Percentiles rank a stretch among this genome's conserved stretches.
phyloP scores from a whole-genome alignment of 2,113 vertebrate species.

The Calypte anna region DNA sequence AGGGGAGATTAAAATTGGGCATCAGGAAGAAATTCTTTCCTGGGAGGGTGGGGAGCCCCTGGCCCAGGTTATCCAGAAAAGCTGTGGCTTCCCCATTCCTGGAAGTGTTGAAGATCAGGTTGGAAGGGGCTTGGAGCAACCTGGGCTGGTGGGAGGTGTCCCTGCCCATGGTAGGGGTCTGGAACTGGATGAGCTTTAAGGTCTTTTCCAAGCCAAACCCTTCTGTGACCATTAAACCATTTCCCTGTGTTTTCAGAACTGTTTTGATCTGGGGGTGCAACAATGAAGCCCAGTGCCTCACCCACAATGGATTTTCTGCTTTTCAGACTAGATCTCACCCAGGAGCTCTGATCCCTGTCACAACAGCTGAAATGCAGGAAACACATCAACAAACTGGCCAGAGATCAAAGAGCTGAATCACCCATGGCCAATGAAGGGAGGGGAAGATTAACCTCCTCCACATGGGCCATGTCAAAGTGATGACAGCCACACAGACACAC shows the following conservation, averaged over 20 bases:
- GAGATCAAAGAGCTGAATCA: conserved; percentile 11
- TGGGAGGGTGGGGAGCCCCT: too few relatives aligned
- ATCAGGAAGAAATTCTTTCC: too few relatives aligned
- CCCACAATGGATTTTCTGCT: not conserved
- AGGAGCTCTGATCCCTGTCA: not conserved
- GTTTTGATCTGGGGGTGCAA: not conserved
- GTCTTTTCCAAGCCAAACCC: too few relatives aligned
- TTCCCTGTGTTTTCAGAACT: not conserved
- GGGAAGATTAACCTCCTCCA: not conserved
- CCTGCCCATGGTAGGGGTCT: too few relatives aligned
- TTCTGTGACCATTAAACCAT: too few relatives aligned
- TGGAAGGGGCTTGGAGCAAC: too few relatives aligned
- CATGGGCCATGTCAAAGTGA: rapidly evolving
- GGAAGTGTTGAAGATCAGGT: too few relatives aligned
- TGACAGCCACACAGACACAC: rapidly evolving
- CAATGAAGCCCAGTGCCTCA: not conserved
- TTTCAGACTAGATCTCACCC: conserved; percentile 2
- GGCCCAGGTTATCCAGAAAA: too few relatives aligned
- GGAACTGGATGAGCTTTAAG: too few relatives aligned
- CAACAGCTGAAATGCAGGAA: not conserved
- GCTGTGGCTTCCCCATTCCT: too few relatives aligned
- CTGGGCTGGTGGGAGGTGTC: too few relatives aligned
- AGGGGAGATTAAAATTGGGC: too few relatives aligned
- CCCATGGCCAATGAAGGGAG: not conserved
- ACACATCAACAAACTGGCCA: not conserved